A percentile compares a stretch with the other conserved stretches of the same genome.
Evolutionary conservation across 2,113 vertebrate genomes (phyloP).

Genomic region (Aphyosemion australe): DNA sequence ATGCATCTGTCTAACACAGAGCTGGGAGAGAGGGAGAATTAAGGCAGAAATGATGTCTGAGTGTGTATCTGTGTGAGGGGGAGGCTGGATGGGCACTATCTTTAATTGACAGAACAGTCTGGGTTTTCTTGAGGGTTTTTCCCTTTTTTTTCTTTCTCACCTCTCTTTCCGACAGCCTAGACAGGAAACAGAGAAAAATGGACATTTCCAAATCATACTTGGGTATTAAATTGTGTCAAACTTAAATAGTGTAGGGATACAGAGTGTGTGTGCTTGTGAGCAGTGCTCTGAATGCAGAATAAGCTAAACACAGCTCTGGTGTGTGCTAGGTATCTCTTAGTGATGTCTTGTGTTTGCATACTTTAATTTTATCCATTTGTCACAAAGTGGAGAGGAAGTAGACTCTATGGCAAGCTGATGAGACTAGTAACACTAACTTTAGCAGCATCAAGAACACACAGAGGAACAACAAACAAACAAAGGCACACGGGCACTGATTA

Average conservation of each 20-base stretch:
- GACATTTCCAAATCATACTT: slow-evolving; percentile 16
- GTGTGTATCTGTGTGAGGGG: slow-evolving; percentile 2
- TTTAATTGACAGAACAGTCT: slow-evolving; percentile 54
- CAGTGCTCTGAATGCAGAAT: slow-evolving; percentile 13
- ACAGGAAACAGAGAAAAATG: slow-evolving; percentile 19
- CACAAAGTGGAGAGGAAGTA: not conserved
- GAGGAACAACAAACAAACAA: too few species aligned
- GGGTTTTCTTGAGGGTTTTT: slow-evolving; percentile 3
- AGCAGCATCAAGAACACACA: too few species aligned
- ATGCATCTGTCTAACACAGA: slow-evolving; percentile 53
- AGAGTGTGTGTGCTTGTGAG: slow-evolving; percentile 1
- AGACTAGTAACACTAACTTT: too few species aligned
- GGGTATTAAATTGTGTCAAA: slow-evolving; percentile 16
- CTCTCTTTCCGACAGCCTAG: slow-evolving; percentile 18
- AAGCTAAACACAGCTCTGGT: slow-evolving; percentile 22
- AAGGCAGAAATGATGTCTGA: slow-evolving; percentile 28
- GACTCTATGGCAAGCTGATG: not conserved
- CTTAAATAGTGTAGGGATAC: slow-evolving; percentile 7
- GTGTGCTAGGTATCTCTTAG: slow-evolving; percentile 17
- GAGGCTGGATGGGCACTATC: slow-evolving; percentile 25
- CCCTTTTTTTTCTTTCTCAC: not conserved
- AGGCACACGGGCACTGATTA: too few species aligned
- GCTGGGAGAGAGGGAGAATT: slow-evolving; percentile 47
- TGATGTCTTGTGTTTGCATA: not conserved
- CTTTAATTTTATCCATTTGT: not conserved